A percentile compares a stretch with the other conserved stretches of the same genome.
Conservation (phyloP, 1,140 invertebrate genomes). For the Eumaeus atala region DNA sequence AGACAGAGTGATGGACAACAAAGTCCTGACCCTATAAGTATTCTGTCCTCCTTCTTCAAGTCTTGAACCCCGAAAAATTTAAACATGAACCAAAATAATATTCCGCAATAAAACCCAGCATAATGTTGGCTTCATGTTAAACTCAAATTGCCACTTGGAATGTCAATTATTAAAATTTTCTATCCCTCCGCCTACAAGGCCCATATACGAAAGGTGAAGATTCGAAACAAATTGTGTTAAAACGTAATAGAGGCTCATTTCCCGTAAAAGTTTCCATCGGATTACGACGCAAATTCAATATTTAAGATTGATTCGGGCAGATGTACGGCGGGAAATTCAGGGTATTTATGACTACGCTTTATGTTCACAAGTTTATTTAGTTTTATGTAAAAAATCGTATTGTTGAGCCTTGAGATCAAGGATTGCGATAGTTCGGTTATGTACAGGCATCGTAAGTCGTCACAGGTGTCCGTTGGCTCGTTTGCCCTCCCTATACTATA, state of each 20-base stretch:
- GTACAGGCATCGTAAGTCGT: too few species aligned
- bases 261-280: slow-evolving; percentile 61
- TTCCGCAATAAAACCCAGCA: not conserved
- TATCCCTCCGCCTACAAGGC: slow-evolving; percentile 29
- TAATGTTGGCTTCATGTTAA: not conserved
- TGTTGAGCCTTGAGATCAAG: not conserved
- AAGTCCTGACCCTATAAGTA: too few species aligned
- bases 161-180: slow-evolving; percentile 7
- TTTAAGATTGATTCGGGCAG: slow-evolving; percentile 72
- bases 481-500: too few species aligned
- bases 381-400: not conserved
- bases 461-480: too few species aligned
- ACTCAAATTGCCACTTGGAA: slow-evolving; percentile 6
- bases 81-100: too few species aligned
- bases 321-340: slow-evolving; percentile 34
- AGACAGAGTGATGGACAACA: too few species aligned
- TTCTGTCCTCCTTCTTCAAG: too few species aligned
- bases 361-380: not conserved
- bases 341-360: too few species aligned
- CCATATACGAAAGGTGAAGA: slow-evolving; percentile 52
- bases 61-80: too few species aligned
- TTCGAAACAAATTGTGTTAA: slow-evolving; percentile 69
- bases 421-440: not conserved
- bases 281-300: slow-evolving; percentile 72
- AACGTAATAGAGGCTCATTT: slow-evolving; percentile 69